Base-by-base conservation (phyloP, 2,113 vertebrate species). In the Acanthisitta chloris region DNA sequence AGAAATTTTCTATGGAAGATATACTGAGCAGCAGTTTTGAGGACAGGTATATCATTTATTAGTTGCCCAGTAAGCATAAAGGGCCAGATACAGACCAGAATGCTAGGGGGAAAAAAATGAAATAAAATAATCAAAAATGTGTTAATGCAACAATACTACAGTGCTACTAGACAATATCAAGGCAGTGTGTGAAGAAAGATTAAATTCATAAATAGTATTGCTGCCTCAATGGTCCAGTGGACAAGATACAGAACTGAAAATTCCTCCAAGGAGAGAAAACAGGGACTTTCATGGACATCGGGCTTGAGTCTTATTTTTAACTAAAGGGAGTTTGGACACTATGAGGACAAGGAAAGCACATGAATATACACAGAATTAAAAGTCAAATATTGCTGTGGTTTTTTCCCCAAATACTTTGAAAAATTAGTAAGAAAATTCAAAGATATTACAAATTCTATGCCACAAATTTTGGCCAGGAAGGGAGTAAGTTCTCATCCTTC, bases 321-420 rank as follows among this genome's bases (percentile, higher is more conserved):
- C 52, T 61, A 46, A 77, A 77, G 87, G 49, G 25, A 70, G 7
- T 57, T 78, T 49, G 57, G 20, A 73, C 24, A 18, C 12, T 64
- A 49, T 14, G 4, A 58, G 16, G 14, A 51, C 55, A 62, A 93
- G 24, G 25, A 61, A 40, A 38, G 25, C 8, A 52, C 2, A 20
- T 12, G 25, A 90, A 66, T 49, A 54, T 10, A 73, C 5, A 62
- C 6, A 70, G 19, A 91, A 90, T 34, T 76, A 54, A 62, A 74
- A 71, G 17, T 9, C 7, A 66, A 62, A 58, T 40, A 11, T 14
- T 69, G 6, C 8, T 8, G 11, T 8, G 11, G 1, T 0, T 0
- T 6, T 59, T 43, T 45, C 4, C 10, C 25, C 36, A 25, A 62
- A 74, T 38, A 4, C 42, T 46, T 71, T 61, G 14, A 62, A 93